A percentile compares a stretch with the other conserved stretches of the same genome.
phyloP scores from a whole-genome alignment of 2,888 invertebrate species.

The Spatulosminthurus flaviceps region DNA sequence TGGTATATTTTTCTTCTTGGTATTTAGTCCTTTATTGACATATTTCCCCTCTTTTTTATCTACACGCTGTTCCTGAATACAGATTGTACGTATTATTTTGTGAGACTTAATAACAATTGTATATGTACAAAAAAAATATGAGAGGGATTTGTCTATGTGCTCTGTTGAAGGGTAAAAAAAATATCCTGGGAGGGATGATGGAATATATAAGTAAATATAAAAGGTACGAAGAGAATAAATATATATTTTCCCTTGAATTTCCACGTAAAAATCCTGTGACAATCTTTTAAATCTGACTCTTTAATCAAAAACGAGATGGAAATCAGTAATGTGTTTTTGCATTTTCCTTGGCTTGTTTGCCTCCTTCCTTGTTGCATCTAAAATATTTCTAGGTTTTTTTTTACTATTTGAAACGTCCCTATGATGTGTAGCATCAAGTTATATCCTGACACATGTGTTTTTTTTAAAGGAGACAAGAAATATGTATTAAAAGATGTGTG shows the following conservation, averaged over 20 bases:
- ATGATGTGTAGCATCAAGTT: slow-evolving; percentile 21
- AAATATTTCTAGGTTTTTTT: background rate
- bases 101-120: no score
- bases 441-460: slow-evolving; percentile 12
- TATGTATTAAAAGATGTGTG: slow-evolving; percentile 12
- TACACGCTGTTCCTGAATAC: background rate
- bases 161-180: no score
- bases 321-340: slow-evolving; percentile 7
- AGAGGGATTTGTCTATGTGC: background rate
- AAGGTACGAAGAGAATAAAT: no score
- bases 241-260: no score
- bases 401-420: background rate
- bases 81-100: no score
- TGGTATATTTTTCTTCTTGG: no score
- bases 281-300: slow-evolving; percentile 19
- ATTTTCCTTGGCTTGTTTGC: background rate
- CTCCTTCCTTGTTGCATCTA: background rate
- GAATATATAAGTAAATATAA: no score
- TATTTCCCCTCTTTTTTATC: background rate
- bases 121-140: no score
- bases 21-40: background rate
- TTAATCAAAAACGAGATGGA: slow-evolving; percentile 22
- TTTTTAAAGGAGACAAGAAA: slow-evolving; percentile 13
- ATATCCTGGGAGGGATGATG: no score
- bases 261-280: slow-evolving; percentile 15